Percentiles rank a stretch among this genome's conserved stretches.
phyloP scores from a whole-genome alignment of 2,888 invertebrate species.

The Fragum fragum region DNA sequence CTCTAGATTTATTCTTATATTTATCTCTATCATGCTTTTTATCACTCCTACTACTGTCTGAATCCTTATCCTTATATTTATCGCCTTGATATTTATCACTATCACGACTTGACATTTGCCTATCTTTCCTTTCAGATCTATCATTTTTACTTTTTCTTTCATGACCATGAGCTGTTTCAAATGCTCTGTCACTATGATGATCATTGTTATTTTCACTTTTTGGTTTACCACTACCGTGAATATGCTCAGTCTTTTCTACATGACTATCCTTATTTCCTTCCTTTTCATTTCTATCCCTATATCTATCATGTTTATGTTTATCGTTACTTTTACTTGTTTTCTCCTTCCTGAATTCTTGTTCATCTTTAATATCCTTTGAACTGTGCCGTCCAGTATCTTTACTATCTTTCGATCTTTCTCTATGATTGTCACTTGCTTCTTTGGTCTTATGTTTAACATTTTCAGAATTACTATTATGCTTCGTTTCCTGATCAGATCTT shows the following conservation, averaged over 20 bases:
- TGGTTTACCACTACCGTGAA: not conserved
- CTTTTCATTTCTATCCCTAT: not conserved
- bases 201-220: no score
- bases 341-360: not conserved
- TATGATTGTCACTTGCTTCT: not conserved
- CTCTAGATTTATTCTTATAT: not conserved
- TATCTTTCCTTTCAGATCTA: not conserved
- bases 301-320: conserved; percentile 12
- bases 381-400: not conserved
- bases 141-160: not conserved
- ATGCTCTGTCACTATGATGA: no score
- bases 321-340: not conserved
- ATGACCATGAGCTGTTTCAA: no score
- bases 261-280: not conserved
- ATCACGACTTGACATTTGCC: not conserved
- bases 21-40: not conserved
- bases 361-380: not conserved
- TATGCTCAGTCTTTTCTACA: not conserved
- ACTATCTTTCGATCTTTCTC: not conserved
- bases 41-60: not conserved
- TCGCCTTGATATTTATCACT: not conserved
- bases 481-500: not conserved
- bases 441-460: conserved; percentile 32
- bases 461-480: conserved; percentile 19
- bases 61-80: not conserved